A percentile compares a stretch with the other conserved stretches of the same genome.
These are phyloP conservation scores for Rhagoletis pomonella DNA, from an alignment of 1,140 invertebrate genomes.

Conservation along the genomic window DNA sequence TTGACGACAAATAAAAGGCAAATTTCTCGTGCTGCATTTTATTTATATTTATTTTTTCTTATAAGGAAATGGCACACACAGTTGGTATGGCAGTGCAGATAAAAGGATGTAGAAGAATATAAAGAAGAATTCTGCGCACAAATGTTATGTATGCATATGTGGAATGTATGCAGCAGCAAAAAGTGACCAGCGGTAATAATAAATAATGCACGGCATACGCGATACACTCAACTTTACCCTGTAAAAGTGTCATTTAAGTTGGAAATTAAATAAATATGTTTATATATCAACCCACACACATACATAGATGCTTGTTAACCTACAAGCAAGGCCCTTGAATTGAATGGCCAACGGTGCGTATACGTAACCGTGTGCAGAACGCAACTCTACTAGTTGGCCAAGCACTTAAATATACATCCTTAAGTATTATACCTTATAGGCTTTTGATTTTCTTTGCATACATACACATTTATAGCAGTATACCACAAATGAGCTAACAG, in stretches of 20 bases:
- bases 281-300: not conserved
- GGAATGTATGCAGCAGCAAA: not conserved
- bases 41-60: not conserved
- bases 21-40: not conserved
- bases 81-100: not conserved
- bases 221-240: not conserved
- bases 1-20: not conserved
- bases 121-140: too few species aligned
- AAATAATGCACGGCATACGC: not conserved
- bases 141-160: too few species aligned
- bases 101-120: too few species aligned
- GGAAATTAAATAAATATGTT: conserved; percentile 5
- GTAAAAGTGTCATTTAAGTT: conserved; percentile 20
- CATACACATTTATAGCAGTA: not conserved
- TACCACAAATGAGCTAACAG: not conserved
- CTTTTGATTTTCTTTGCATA: not conserved
- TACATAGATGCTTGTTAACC: too few species aligned
- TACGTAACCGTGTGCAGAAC: not conserved
- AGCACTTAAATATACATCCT: not conserved
- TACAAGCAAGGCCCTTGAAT: not conserved
- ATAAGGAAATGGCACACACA: not conserved
- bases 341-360: conserved; percentile 1
- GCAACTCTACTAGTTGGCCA: not conserved
- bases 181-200: not conserved
- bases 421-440: not conserved